These are phyloP conservation scores for Drosophila watanabei DNA, from an alignment of 1,140 invertebrate species.

Conservation along the genomic window DNA sequence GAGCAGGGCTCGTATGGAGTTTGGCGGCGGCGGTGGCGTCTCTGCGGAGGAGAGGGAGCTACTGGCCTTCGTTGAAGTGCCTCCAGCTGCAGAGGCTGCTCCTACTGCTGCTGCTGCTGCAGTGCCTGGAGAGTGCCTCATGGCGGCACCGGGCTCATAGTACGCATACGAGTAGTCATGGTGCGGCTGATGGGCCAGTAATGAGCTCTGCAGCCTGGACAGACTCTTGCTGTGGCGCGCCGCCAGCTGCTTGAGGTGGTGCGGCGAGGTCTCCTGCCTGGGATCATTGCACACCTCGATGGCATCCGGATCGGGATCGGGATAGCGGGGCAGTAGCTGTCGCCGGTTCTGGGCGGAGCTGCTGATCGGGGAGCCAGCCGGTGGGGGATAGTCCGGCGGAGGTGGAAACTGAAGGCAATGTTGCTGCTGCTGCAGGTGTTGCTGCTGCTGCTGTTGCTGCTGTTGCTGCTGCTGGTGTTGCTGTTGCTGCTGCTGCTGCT, in stretches of 20 bases:
- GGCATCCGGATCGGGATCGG: conserved; percentile 79
- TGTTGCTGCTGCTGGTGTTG: conserved; percentile 35
- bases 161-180: conserved; percentile 91
- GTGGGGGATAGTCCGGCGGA: conserved; percentile 76
- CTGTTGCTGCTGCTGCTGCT: conserved; percentile 58
- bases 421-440: background rate
- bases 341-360: conserved; percentile 17
- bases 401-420: conserved; percentile 72
- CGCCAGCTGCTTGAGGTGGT: conserved; percentile 61
- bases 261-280: conserved; percentile 46
- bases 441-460: conserved; percentile 16
- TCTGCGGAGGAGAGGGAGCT: conserved; percentile 33
- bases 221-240: conserved; percentile 60
- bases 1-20: conserved; percentile 84
- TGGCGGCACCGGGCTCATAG: conserved; percentile 89
- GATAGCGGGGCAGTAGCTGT: conserved; percentile 68
- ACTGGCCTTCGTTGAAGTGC: conserved; percentile 38
- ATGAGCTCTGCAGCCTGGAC: conserved; percentile 50
- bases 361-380: conserved; percentile 14
- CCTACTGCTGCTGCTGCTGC: background rate
- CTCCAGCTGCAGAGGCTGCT: background rate
- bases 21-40: conserved; percentile 75
- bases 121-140: conserved; percentile 88
- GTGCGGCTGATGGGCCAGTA: conserved; percentile 48
- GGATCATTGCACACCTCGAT: conserved; percentile 78